phyloP scores from a whole-genome alignment of 2,113 vertebrate species.

The Entelurus aequoreus region DNA sequence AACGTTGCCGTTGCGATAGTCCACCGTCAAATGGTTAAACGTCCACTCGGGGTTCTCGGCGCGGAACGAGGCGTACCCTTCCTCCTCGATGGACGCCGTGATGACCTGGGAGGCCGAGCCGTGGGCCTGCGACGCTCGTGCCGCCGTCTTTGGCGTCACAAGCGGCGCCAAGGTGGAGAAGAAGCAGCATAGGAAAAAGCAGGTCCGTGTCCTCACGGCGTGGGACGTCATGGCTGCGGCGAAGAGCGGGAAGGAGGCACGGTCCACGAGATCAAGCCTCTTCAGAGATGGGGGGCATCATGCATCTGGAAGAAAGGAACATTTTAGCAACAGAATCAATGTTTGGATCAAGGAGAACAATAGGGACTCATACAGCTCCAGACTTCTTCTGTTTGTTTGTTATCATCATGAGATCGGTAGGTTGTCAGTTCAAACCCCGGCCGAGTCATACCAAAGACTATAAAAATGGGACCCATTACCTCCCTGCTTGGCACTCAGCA shows the following conservation, averaged over 20 bases:
- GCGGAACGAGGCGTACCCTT: constrained; percentile 79
- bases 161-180: constrained; percentile 70
- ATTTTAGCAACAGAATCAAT: constrained; percentile 20
- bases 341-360: constrained; percentile 23
- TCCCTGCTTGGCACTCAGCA: too few relatives aligned
- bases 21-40: constrained; percentile 95
- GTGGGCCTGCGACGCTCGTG: constrained; percentile 68
- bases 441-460: too few relatives aligned
- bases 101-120: constrained; percentile 69
- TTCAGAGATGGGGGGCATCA: constrained; percentile 56
- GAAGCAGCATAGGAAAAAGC: constrained; percentile 81
- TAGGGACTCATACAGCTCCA: too few relatives aligned
- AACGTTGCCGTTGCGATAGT: constrained; percentile 90
- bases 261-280: constrained; percentile 68
- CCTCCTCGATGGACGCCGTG: constrained; percentile 67
- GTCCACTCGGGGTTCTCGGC: constrained; percentile 81
- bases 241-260: constrained; percentile 49
- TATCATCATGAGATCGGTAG: too few relatives aligned
- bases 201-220: constrained; percentile 78
- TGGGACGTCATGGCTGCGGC: constrained; percentile 73
- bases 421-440: too few relatives aligned
- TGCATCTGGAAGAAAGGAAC: constrained; percentile 38
- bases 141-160: constrained; percentile 54
- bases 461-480: too few relatives aligned
- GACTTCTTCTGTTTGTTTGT: too few relatives aligned